phyloP scores from a whole-genome alignment of 2,888 invertebrate species.

The Leptinotarsa peninsularis region DNA sequence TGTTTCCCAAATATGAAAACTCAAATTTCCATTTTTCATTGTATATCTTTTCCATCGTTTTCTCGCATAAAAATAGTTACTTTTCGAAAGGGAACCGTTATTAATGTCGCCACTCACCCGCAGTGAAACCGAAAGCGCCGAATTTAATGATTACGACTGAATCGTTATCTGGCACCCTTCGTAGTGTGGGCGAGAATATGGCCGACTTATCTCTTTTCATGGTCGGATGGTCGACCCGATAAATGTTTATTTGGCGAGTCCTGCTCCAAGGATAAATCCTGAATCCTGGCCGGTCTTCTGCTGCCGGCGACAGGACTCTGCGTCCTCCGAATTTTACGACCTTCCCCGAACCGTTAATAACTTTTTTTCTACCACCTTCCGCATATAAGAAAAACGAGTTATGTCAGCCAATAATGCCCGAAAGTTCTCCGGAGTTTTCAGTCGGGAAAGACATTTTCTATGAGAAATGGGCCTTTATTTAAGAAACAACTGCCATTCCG shows the following conservation, averaged over 20 bases:
- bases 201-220: constrained; percentile 52
- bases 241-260: constrained; percentile 46
- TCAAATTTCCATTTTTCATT: constrained; percentile 21
- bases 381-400: constrained; percentile 21
- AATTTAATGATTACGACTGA: constrained; percentile 24
- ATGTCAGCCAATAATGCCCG: constrained; percentile 36
- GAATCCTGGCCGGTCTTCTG: constrained; percentile 11
- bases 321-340: constrained; percentile 34
- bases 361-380: constrained; percentile 34
- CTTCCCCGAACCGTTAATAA: constrained; percentile 33
- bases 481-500: constrained; percentile 45
- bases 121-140: constrained; percentile 17
- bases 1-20: constrained; percentile 13
- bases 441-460: constrained; percentile 40
- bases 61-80: constrained; percentile 19
- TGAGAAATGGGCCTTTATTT: constrained; percentile 47
- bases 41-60: constrained; percentile 10
- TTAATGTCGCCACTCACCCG: constrained; percentile 31
- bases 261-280: constrained; percentile 44
- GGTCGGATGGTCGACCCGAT: constrained; percentile 47
- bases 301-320: constrained; percentile 26
- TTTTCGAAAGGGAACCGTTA: constrained; percentile 28
- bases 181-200: constrained; percentile 33
- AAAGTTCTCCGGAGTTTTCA: constrained; percentile 35
- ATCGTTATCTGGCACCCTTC: constrained; percentile 19